phyloP scores from a whole-genome alignment of 2,888 invertebrate species.

The Lycophotia porphyrea region DNA sequence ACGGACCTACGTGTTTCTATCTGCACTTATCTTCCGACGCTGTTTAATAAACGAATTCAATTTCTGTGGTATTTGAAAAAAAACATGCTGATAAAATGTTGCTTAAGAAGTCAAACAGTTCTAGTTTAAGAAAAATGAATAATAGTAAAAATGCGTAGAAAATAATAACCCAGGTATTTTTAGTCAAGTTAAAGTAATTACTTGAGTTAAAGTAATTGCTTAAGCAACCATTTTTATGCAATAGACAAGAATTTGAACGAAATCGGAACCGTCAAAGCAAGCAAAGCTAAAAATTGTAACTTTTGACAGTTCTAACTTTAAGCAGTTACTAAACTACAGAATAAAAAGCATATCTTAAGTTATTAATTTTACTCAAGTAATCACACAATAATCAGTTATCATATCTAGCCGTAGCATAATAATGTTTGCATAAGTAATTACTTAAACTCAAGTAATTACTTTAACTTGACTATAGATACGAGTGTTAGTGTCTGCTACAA shows the following conservation, averaged over 20 bases:
- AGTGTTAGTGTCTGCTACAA: not conserved
- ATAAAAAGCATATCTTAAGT: too few species aligned
- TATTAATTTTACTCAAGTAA: too few species aligned
- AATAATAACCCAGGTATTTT: not conserved
- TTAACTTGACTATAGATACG: not conserved
- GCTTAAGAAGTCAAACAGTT: not conserved
- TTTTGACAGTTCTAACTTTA: too few species aligned
- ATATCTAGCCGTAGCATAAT: too few species aligned
- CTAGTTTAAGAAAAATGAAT: not conserved
- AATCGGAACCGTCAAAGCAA: too few species aligned
- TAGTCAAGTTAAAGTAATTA: not conserved
- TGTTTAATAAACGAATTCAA: conserved; percentile 19
- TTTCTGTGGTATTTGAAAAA: conserved; percentile 6
- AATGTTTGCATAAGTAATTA: not conserved
- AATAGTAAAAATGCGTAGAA: not conserved
- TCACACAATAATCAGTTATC: too few species aligned
- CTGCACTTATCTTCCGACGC: conserved; percentile 24
- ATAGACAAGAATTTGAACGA: too few species aligned
- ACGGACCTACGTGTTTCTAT: conserved; percentile 38
- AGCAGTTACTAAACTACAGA: too few species aligned
- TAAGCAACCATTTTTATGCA: too few species aligned
- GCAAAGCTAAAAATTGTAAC: too few species aligned
- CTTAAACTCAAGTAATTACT: not conserved
- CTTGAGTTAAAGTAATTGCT: too few species aligned
- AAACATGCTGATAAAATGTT: not conserved